These are phyloP conservation scores for Spodoptera frugiperda DNA, from an alignment of 1,140 invertebrate genomes.

Conservation along the genomic window DNA sequence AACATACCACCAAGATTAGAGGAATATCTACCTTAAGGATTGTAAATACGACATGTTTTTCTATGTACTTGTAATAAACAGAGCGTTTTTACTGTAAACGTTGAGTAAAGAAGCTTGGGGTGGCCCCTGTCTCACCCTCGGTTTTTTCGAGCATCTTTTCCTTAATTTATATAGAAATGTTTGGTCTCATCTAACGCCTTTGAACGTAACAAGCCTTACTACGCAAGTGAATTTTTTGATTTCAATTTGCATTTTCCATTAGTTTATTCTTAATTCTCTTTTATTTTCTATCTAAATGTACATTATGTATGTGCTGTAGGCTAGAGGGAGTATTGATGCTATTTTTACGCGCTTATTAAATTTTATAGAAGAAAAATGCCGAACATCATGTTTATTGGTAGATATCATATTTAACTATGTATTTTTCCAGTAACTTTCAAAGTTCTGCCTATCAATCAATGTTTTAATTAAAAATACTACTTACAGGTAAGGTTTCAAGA, in stretches of 20 bases:
- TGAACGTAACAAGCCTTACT: slow-evolving; percentile 56
- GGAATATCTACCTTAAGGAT: slow-evolving; percentile 56
- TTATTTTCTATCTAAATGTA: no score
- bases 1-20: slow-evolving; percentile 43
- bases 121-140: slow-evolving; percentile 77
- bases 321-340: no score
- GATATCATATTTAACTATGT: no score
- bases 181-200: slow-evolving; percentile 70
- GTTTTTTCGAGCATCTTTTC: slow-evolving; percentile 82
- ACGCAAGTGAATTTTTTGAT: slow-evolving; percentile 61
- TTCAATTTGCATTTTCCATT: slow-evolving; percentile 48
- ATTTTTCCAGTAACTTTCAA: no score
- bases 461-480: no score
- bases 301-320: no score
- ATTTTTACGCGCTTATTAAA: no score
- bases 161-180: slow-evolving; percentile 86
- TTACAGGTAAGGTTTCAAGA: no score
- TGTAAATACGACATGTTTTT: slow-evolving; percentile 58
- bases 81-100: slow-evolving; percentile 78
- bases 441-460: no score
- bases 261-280: slow-evolving; percentile 18
- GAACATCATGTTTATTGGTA: no score
- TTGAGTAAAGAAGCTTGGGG: slow-evolving; percentile 80
- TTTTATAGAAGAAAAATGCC: no score
- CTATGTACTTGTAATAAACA: slow-evolving; percentile 50